Base-by-base conservation (phyloP, 2,888 invertebrate species). In the Melinaea menophilus region DNA sequence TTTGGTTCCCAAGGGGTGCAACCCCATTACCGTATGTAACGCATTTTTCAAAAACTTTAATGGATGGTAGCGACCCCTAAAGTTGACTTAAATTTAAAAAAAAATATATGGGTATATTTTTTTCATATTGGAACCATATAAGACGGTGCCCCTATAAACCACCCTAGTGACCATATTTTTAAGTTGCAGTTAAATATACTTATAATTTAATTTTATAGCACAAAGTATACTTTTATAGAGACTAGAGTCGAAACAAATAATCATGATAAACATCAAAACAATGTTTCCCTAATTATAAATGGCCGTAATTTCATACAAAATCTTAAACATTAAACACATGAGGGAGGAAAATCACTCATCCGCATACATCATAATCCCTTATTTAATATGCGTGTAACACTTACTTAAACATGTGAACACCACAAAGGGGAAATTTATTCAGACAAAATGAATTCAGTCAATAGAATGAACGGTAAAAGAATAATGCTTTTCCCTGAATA, bases 341-440 rank as follows among this genome's bases (percentile, higher is more conserved):
- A 51, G 51, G 41, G 41, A 31, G 31, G 51, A 51, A 31, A 51
- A 51, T 51, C 51, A 51, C 51, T 51, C 51, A 51, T 51, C 51
- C 51, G 51, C 51, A 31, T 31, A 51, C 51, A 51, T 51, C 51
- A 51, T 51, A 51, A 51, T 51, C 51, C 51, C 51, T 51, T 31
- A 51, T 51, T 51, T 51, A 51, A 51, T 51, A 51, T 51, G 51
- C 51, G 51, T 51, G 51, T 51, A 51, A 51, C 31, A 51, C 51
- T 31, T 51, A 51, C 51, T 51, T 51, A 51, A 51, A 51, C 51
- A 51, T 51, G 51, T 51, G 51, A 22, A 22, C 22, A 51, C 51
- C 22, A 51, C 51, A 51, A 51, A 51, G 51, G 51, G 31, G 11
- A 31, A 51, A 51, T 22, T 51, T 51, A 51, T 51, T 51, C 51